A percentile compares a stretch with the other conserved stretches of the same genome.
phyloP scores from a whole-genome alignment of 2,797 vertebrate species.

The Tragopan temminckii region DNA sequence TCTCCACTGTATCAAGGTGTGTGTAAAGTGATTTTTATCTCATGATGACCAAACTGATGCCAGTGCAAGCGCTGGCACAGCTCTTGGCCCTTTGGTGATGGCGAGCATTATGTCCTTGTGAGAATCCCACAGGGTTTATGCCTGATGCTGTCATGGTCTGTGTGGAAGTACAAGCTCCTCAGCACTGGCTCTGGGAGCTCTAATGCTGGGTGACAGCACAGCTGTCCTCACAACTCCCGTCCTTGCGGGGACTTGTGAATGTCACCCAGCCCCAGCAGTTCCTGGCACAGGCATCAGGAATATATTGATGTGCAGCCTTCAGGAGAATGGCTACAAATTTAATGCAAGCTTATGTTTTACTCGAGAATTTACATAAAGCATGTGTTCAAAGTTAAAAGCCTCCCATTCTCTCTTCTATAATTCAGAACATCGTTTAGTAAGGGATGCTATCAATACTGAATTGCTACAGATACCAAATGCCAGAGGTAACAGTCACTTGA shows the following conservation, averaged over 20 bases:
- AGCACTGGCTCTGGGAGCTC: background rate
- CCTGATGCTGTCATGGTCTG: background rate
- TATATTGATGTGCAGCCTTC: accelerated
- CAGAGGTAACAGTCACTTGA: background rate
- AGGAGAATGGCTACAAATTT: background rate
- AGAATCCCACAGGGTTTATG: background rate
- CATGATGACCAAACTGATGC: accelerated
- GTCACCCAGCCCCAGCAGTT: background rate
- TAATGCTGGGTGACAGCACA: background rate
- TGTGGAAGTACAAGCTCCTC: background rate
- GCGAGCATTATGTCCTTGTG: accelerated
- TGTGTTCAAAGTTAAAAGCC: background rate
- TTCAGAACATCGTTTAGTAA: background rate
- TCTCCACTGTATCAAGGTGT: accelerated
- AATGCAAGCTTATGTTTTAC: background rate
- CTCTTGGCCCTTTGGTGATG: accelerated
- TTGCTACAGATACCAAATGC: background rate
- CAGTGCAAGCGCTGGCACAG: accelerated
- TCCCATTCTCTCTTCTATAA: background rate
- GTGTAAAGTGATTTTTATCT: background rate
- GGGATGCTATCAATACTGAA: background rate
- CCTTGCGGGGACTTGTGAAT: accelerated
- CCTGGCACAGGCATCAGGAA: background rate
- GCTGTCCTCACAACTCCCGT: accelerated
- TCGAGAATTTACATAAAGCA: background rate